Percentiles rank a stretch among this genome's conserved stretches.
phyloP scores from a whole-genome alignment of 1,140 invertebrate species.

The Aphaenogaster floridana region DNA sequence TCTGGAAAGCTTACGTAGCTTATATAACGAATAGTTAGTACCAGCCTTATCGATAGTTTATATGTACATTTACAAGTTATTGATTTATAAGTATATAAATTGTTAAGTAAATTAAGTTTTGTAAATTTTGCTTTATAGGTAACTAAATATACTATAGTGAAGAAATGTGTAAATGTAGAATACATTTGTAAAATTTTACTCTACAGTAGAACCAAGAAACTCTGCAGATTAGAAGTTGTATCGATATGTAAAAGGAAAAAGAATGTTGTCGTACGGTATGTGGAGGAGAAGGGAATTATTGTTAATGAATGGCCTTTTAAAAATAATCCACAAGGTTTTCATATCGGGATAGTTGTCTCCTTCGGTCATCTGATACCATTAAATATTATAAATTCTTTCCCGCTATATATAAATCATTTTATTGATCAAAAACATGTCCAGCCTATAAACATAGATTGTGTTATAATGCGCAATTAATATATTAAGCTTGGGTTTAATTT shows the following conservation, averaged over 20 bases:
- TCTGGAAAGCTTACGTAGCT: conserved; percentile 88
- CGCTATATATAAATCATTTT: conserved; percentile 87
- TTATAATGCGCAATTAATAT: conserved; percentile 27
- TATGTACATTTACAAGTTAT: not conserved
- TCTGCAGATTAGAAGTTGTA: conserved; percentile 88
- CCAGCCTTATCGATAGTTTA: conserved; percentile 54
- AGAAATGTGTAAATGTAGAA: not conserved
- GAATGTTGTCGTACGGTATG: conserved; percentile 88
- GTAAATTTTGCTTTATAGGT: not conserved
- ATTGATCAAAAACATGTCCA: not conserved
- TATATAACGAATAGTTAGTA: conserved; percentile 87
- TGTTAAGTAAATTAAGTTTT: too few species aligned
- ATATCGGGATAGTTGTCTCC: conserved; percentile 91
- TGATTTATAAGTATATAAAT: too few species aligned
- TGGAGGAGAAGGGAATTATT: conserved; percentile 85
- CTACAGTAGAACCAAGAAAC: conserved; percentile 70
- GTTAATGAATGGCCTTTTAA: conserved; percentile 88
- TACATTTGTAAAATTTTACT: conserved; percentile 51
- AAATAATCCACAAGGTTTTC: conserved; percentile 83
- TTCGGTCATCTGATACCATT: conserved; percentile 91
- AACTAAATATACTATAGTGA: not conserved
- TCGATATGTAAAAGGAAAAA: conserved; percentile 86
- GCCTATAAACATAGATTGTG: not conserved
- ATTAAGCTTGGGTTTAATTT: conserved; percentile 36
- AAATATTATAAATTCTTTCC: conserved; percentile 89